These are phyloP conservation scores for Drosophila pseudotakahashii DNA, from an alignment of 2,888 invertebrate species.

Conservation along the genomic window DNA sequence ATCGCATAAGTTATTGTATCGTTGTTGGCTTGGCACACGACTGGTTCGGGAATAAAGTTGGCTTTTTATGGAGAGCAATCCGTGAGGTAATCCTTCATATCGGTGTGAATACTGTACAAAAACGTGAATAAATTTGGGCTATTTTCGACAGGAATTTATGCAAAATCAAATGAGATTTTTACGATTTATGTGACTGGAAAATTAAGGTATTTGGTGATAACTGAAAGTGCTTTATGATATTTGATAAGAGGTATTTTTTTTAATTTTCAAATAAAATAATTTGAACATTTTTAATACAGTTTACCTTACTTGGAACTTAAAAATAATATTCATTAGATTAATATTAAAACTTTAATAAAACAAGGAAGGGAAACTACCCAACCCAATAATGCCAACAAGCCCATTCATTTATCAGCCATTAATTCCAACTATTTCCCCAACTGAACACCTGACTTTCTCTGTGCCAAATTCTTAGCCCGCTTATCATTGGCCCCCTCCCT, in stretches of 20 bases:
- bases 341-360: too few species aligned
- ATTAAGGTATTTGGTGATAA: neutral
- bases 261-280: too few species aligned
- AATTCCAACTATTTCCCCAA: neutral
- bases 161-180: slow-evolving; percentile 19
- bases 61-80: slow-evolving; percentile 1
- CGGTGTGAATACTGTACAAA: slow-evolving; percentile 17
- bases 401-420: neutral
- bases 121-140: slow-evolving; percentile 15
- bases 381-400: too few species aligned
- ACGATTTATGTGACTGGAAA: slow-evolving; percentile 20
- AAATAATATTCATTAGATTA: too few species aligned
- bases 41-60: slow-evolving; percentile 3
- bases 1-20: slow-evolving; percentile 48
- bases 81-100: slow-evolving; percentile 24
- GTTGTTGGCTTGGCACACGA: slow-evolving; percentile 50
- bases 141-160: slow-evolving; percentile 31
- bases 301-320: neutral
- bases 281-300: too few species aligned
- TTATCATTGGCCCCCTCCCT: slow-evolving; percentile 10
- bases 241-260: neutral
- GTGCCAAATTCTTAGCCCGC: slow-evolving; percentile 15
- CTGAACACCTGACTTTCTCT: slow-evolving; percentile 16
- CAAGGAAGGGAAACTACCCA: too few species aligned
- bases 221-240: neutral